These are phyloP conservation scores for Ophioderma brevispina DNA, from an alignment of 35 echinoderm and acorn worm species.

Conservation along the genomic window DNA sequence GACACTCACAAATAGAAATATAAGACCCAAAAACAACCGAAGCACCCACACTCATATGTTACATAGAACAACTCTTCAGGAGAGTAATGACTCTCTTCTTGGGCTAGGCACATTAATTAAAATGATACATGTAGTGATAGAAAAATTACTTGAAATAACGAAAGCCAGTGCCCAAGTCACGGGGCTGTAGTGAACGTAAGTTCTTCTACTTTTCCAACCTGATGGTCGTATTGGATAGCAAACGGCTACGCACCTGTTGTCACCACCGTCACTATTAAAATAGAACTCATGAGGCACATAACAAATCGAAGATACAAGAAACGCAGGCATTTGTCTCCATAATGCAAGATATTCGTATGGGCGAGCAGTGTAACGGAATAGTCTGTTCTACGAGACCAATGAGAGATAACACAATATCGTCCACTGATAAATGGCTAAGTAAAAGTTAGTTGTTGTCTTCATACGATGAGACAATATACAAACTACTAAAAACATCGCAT, in stretches of 20 bases:
- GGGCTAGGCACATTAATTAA: conserved; percentile 29
- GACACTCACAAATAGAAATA: conserved; percentile 45
- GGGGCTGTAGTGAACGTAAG: not conserved
- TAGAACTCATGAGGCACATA: conserved; percentile 38
- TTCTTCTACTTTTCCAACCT: not conserved
- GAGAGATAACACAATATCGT: conserved; percentile 34
- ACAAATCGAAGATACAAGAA: conserved; percentile 13
- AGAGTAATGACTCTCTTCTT: not conserved
- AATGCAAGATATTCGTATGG: conserved; percentile 17
- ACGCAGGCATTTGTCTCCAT: conserved; percentile 32
- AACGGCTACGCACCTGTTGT: conserved; percentile 58
- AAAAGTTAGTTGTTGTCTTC: conserved; percentile 66
- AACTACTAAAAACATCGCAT: conserved; percentile 46
- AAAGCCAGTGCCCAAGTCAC: no score
- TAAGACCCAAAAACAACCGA: not conserved
- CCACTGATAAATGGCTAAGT: conserved; percentile 51
- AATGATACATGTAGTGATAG: no score
- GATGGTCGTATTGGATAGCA: conserved; percentile 58
- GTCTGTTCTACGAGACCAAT: conserved; percentile 46
- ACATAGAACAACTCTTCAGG: conserved; percentile 22
- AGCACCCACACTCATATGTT: not conserved
- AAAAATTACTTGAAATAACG: no score
- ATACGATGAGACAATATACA: conserved; percentile 29
- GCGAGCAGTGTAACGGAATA: conserved; percentile 23
- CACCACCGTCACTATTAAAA: conserved; percentile 49